Percentiles rank a stretch among this genome's conserved stretches.
Conservation (phyloP, 2,797 vertebrate genomes). For the Coendou prehensilis region DNA sequence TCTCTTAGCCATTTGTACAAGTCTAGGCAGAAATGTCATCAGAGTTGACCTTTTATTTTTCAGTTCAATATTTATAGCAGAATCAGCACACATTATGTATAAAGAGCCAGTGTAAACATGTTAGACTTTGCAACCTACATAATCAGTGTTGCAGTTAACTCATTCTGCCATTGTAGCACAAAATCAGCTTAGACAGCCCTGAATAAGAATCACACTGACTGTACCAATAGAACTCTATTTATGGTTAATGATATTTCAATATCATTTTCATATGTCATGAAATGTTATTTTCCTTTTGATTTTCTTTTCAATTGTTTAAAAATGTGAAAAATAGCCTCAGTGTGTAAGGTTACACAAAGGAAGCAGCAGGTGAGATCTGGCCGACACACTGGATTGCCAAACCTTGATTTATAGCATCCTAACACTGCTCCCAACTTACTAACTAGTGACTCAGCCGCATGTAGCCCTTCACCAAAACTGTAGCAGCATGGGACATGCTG, state of each 20-base stretch:
- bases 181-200: neutral
- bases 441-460: neutral
- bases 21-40: neutral
- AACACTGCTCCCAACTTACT: too few species aligned
- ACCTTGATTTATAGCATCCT: neutral
- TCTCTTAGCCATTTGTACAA: neutral
- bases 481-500: neutral
- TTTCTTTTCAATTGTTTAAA: neutral
- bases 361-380: neutral
- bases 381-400: neutral
- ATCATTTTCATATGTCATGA: neutral
- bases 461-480: neutral
- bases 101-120: neutral
- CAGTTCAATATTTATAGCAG: neutral
- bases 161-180: accelerated
- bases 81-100: neutral
- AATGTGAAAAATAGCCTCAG: neutral
- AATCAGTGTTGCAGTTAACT: neutral
- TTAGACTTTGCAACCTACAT: neutral
- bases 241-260: neutral
- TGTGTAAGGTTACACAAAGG: neutral
- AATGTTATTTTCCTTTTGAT: neutral
- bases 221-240: neutral
- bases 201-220: neutral
- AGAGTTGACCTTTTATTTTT: neutral